These are phyloP conservation scores for Xylocopa sonorina DNA, from an alignment of 1,140 invertebrate species.

Conservation along the genomic window DNA sequence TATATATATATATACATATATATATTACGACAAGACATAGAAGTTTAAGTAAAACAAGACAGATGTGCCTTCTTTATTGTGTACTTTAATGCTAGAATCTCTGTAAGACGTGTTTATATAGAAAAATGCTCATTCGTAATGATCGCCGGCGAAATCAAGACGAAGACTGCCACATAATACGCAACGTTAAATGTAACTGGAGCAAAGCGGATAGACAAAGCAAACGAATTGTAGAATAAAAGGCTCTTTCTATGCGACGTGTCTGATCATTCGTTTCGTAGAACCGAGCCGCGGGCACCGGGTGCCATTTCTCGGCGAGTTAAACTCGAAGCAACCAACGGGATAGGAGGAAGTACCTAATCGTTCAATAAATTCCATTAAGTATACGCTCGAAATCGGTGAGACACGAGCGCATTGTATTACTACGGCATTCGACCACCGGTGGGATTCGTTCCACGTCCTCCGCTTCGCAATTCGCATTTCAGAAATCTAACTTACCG, in stretches of 20 bases:
- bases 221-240: constrained; percentile 26
- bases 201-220: constrained; percentile 11
- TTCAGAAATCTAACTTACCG: constrained; percentile 89
- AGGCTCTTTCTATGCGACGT: constrained; percentile 33
- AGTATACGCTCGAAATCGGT: constrained; percentile 12
- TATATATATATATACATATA: no score
- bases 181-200: constrained; percentile 55
- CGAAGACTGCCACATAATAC: constrained; percentile 76
- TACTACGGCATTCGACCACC: not conserved
- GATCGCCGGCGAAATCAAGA: constrained; percentile 66
- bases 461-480: not conserved
- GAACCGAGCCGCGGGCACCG: no score
- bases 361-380: constrained; percentile 43
- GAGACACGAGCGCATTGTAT: not conserved
- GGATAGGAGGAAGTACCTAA: constrained; percentile 37
- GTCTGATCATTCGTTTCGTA: not conserved
- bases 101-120: constrained; percentile 14
- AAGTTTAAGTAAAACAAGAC: constrained; percentile 63
- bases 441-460: not conserved
- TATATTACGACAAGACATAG: constrained; percentile 69
- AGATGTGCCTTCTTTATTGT: constrained; percentile 71
- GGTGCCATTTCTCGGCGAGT: constrained; percentile 19
- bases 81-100: constrained; percentile 18
- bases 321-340: constrained; percentile 11
- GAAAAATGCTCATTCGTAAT: constrained; percentile 66